A percentile compares a stretch with the other conserved stretches of the same genome.
phyloP scores from a whole-genome alignment of 2,797 vertebrate species.

The Lithobates sylvaticus region DNA sequence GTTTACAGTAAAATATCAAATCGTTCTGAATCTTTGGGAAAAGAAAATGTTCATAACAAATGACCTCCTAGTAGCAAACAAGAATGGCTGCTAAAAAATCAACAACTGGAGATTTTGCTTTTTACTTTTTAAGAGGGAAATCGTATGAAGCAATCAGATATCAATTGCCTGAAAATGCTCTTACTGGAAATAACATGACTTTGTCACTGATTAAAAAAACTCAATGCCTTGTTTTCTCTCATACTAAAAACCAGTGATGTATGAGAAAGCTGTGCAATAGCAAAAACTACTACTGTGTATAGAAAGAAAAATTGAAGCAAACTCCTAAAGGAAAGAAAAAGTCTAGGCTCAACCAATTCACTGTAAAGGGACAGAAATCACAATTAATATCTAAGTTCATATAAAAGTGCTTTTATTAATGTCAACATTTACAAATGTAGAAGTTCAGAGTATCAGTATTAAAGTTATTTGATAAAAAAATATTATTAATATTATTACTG shows the following conservation, averaged over 20 bases:
- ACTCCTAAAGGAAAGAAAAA: not conserved
- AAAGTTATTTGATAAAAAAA: not conserved
- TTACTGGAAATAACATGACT: constrained; percentile 67
- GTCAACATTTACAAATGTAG: not conserved
- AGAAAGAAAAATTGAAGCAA: not conserved
- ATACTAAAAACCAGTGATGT: constrained; percentile 75
- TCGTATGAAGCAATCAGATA: constrained; percentile 63
- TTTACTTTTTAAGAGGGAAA: constrained; percentile 61
- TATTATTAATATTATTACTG: not conserved
- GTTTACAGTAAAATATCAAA: not conserved
- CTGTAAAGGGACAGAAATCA: too few relatives aligned
- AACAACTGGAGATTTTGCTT: constrained; percentile 40
- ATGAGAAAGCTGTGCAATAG: constrained; percentile 66
- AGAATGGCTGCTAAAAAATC: constrained; percentile 20
- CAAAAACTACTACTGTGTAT: not conserved
- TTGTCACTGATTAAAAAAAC: constrained; percentile 64
- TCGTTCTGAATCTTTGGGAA: too few relatives aligned
- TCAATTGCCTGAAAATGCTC: constrained; percentile 71
- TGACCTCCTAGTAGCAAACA: constrained; percentile 50
- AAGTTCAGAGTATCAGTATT: too few relatives aligned
- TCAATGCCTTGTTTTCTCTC: constrained; percentile 70
- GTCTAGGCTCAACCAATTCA: too few relatives aligned
- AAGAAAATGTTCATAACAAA: not conserved
- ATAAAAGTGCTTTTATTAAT: not conserved
- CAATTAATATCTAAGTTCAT: too few relatives aligned